Conservation (phyloP, 1,140 invertebrate species). For the Tetramorium parvispinum region DNA sequence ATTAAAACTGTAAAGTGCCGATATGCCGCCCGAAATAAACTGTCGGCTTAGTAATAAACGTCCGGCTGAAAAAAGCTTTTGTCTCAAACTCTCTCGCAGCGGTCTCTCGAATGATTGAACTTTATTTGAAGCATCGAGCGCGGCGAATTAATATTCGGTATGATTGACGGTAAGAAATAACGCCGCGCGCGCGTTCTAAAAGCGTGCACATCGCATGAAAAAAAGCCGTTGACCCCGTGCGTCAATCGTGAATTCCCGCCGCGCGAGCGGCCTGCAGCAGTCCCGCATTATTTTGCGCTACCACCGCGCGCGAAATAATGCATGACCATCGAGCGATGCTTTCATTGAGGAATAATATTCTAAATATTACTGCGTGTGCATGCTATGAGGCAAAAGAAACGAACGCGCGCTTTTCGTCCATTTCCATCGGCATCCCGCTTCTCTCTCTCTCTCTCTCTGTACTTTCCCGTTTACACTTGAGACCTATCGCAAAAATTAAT, state of each 20-base stretch:
- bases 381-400: background rate
- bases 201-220: conserved; percentile 53
- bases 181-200: conserved; percentile 61
- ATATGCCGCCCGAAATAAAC: conserved; percentile 82
- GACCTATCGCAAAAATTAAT: background rate
- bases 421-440: background rate
- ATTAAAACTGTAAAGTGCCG: conserved; percentile 82
- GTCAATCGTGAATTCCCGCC: conserved; percentile 40
- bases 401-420: background rate
- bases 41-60: conserved; percentile 78
- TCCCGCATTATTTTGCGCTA: conserved; percentile 46
- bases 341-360: conserved; percentile 60
- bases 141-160: conserved; percentile 73
- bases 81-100: conserved; percentile 68
- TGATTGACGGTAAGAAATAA: conserved; percentile 75
- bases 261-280: background rate
- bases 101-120: conserved; percentile 77
- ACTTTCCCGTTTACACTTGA: background rate
- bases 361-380: conserved; percentile 28
- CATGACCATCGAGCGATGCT: conserved; percentile 52
- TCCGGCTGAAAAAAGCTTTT: conserved; percentile 80
- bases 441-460: no score
- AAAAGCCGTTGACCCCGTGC: conserved; percentile 70
- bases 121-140: conserved; percentile 81
- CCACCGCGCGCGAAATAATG: conserved; percentile 62